phyloP scores from a whole-genome alignment of 2,113 vertebrate species.

The Mesocricetus auratus region DNA sequence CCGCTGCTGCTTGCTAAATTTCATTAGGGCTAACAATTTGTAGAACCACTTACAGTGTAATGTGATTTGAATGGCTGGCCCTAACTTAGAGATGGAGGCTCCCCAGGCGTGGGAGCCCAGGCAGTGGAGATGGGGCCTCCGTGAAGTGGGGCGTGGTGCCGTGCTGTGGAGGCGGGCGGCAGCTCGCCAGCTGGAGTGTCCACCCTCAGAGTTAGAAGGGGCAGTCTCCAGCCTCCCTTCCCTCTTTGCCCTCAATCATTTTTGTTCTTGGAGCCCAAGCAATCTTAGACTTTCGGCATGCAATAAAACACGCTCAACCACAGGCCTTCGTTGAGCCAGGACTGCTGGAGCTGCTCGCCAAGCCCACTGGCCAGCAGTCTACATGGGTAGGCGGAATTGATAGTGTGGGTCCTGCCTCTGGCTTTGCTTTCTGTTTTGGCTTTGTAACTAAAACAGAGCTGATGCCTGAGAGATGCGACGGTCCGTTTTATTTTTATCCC shows the following conservation, averaged over 20 bases:
- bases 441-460: slow-evolving; percentile 80
- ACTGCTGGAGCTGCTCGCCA: slow-evolving; percentile 39
- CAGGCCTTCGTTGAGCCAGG: slow-evolving; percentile 67
- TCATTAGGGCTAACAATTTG: slow-evolving; percentile 84
- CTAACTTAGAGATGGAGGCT: slow-evolving; percentile 57
- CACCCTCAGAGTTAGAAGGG: background rate
- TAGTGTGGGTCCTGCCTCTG: slow-evolving; percentile 67
- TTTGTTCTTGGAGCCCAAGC: slow-evolving; percentile 69
- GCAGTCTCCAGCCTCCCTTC: slow-evolving; percentile 50
- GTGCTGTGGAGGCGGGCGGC: slow-evolving; percentile 19
- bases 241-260: slow-evolving; percentile 66
- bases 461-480: slow-evolving; percentile 48
- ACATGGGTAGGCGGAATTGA: slow-evolving; percentile 68
- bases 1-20: slow-evolving; percentile 77
- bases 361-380: slow-evolving; percentile 48
- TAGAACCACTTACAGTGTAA: slow-evolving; percentile 81
- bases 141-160: accelerated
- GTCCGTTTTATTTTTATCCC: slow-evolving; percentile 42
- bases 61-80: slow-evolving; percentile 79
- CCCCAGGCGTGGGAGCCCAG: background rate
- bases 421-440: slow-evolving; percentile 75
- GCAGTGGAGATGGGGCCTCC: background rate
- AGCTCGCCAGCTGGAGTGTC: background rate
- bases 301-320: slow-evolving; percentile 70
- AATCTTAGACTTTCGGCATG: slow-evolving; percentile 66